Evolutionary conservation across 2,113 vertebrate species (phyloP).

Genomic region (Mastomys natalensis): DNA sequence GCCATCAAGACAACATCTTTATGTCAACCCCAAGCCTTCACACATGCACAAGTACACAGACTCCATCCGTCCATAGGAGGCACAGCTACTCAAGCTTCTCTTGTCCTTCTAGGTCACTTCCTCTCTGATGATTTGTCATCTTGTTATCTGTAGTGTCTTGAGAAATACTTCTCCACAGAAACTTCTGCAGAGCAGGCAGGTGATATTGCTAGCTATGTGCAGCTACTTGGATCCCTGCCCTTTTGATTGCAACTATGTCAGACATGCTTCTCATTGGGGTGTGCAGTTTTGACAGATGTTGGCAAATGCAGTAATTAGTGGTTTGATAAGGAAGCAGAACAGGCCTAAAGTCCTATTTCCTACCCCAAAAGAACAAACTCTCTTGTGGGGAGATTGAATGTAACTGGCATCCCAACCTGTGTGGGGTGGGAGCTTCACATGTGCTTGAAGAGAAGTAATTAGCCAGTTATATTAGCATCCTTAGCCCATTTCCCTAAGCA

Average conservation of each 20-base stretch:
- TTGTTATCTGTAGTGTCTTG: not conserved
- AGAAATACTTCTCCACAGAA: not conserved
- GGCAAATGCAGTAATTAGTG: not conserved
- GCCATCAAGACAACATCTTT: not conserved
- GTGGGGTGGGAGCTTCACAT: not conserved
- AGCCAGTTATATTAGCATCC: not conserved
- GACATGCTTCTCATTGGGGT: not conserved
- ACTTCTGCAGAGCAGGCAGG: not conserved
- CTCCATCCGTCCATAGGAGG: not conserved
- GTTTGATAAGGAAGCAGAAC: not conserved
- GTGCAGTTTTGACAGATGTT: not conserved
- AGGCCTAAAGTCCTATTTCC: not conserved
- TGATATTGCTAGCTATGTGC: not conserved
- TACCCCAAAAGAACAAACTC: constrained; percentile 34
- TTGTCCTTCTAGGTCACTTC: not conserved
- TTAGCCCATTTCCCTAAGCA: not conserved
- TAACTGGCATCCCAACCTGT: not conserved
- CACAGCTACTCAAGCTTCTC: not conserved
- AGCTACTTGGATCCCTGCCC: not conserved
- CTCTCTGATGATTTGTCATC: not conserved
- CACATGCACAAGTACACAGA: too few species aligned
- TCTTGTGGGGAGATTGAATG: not conserved
- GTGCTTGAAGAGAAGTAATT: not conserved
- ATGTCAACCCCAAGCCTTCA: too few species aligned
- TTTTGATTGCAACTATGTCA: not conserved